Evolutionary conservation across 1,140 invertebrate species (phyloP).

Genomic region (Frieseomelitta varia): DNA sequence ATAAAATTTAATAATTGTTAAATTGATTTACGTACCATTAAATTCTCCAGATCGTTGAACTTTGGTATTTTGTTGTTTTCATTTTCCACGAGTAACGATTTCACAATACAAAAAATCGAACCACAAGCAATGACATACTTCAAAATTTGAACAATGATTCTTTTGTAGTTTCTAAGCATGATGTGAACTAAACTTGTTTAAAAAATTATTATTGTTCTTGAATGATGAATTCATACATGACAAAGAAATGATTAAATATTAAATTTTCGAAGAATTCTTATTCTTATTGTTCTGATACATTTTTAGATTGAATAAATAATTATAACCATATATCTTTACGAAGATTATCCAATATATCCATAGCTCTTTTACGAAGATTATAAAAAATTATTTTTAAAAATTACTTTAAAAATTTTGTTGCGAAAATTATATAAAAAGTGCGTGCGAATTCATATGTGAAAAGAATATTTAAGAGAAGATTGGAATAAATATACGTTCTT

Average conservation of each 20-base stretch:
- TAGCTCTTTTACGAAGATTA: too few species aligned
- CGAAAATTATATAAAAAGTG: background rate
- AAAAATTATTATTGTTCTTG: background rate
- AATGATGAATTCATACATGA: background rate
- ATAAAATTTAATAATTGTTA: background rate
- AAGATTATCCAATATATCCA: background rate
- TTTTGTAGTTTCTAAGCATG: constrained; percentile 19
- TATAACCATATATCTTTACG: background rate
- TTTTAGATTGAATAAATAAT: too few species aligned
- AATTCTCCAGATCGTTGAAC: constrained; percentile 23
- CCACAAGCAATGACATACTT: constrained; percentile 6
- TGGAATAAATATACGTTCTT: constrained; percentile 39
- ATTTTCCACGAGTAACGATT: constrained; percentile 19
- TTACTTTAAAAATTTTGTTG: background rate
- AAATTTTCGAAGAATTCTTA: background rate
- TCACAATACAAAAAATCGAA: constrained; percentile 21
- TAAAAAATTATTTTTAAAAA: too few species aligned
- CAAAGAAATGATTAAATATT: background rate
- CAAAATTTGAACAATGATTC: background rate
- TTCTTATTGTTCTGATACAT: too few species aligned
- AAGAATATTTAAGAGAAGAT: constrained; percentile 21
- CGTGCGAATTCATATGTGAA: background rate
- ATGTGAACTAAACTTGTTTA: background rate
- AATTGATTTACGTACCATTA: constrained; percentile 50
- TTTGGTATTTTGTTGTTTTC: constrained; percentile 6